Evolutionary conservation across 2,888 invertebrate genomes (phyloP).

Genomic region (Nemotelus nigrinus): DNA sequence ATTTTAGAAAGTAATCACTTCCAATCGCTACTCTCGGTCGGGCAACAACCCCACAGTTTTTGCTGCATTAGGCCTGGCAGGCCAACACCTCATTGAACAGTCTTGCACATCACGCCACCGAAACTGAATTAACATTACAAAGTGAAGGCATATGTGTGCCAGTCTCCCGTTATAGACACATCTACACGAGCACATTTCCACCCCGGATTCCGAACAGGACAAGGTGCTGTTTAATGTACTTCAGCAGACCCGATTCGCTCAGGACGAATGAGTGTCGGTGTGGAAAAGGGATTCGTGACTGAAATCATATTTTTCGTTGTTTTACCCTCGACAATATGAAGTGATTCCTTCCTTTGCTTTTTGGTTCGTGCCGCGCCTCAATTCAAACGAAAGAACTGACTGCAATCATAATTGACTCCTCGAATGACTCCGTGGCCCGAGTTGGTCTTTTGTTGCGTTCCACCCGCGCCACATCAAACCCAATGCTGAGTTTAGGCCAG

Average conservation of each 20-base stretch:
- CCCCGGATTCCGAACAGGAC: neutral
- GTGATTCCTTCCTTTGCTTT: neutral
- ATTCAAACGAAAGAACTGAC: neutral
- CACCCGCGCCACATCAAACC: neutral
- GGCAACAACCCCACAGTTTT: neutral
- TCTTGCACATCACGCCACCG: neutral
- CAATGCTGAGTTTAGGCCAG: too few species aligned
- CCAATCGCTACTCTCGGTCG: neutral
- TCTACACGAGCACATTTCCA: neutral
- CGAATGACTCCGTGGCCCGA: neutral
- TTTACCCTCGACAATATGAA: neutral
- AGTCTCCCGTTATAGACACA: neutral
- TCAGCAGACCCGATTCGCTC: neutral
- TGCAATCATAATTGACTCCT: constrained; percentile 2
- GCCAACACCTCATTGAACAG: neutral
- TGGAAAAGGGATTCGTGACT: constrained; percentile 2
- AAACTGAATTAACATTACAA: too few species aligned
- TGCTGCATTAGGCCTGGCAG: neutral
- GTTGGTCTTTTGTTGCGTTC: neutral
- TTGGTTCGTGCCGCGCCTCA: neutral
- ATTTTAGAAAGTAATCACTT: neutral
- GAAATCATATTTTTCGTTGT: constrained; percentile 7
- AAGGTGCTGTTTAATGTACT: neutral
- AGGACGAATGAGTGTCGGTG: neutral
- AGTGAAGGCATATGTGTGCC: neutral